Evolutionary conservation across 2,113 vertebrate species (phyloP).

Genomic region (Syngnathoides biaculeatus): DNA sequence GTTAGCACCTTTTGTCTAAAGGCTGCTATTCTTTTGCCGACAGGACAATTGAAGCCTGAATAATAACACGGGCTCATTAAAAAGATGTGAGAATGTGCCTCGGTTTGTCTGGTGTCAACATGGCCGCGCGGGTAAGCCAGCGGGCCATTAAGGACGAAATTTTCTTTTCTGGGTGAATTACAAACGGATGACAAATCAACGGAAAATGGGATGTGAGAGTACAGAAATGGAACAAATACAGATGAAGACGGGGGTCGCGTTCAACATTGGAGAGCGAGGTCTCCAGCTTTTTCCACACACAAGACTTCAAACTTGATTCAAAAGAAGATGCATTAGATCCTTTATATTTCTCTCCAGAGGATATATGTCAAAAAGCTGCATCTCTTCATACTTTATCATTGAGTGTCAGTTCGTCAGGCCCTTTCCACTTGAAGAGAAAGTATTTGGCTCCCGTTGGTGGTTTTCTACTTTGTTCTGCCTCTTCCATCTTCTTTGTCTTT

Average conservation of each 20-base stretch:
- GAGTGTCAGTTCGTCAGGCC: neutral
- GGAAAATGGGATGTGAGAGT: neutral
- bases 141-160: slow-evolving; percentile 45
- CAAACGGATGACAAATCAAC: slow-evolving; percentile 4
- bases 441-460: neutral
- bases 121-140: slow-evolving; percentile 34
- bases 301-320: neutral
- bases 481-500: neutral
- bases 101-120: slow-evolving; percentile 36
- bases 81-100: slow-evolving; percentile 31
- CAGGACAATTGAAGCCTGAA: slow-evolving; percentile 33
- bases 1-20: slow-evolving; percentile 18
- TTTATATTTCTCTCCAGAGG: neutral
- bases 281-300: neutral
- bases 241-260: neutral
- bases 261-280: neutral
- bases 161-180: no score
- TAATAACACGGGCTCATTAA: slow-evolving; percentile 50
- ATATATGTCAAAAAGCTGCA: neutral
- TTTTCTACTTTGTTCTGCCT: neutral
- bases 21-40: slow-evolving; percentile 44
- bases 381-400: neutral
- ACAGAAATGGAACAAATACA: neutral
- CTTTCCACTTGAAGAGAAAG: neutral
- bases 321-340: neutral